A percentile compares a stretch with the other conserved stretches of the same genome.
phyloP scores from a whole-genome alignment of 2,888 invertebrate genomes.

The Frankliniella fusca region DNA sequence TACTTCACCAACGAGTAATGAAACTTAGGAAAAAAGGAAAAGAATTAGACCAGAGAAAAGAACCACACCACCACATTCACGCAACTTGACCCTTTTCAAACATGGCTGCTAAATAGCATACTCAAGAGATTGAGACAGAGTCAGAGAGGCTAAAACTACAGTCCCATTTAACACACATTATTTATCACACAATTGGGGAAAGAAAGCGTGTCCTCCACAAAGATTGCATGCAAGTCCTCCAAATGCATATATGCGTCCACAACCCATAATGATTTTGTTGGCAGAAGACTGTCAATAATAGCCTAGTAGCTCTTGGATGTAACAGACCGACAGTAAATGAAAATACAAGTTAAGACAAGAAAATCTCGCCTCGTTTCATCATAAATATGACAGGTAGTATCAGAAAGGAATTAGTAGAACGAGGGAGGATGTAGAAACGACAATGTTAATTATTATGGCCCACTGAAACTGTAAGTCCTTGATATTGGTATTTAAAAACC shows the following conservation, averaged over 20 bases:
- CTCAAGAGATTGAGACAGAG: slow-evolving; percentile 16
- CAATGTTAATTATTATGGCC: neutral
- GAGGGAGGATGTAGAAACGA: too few species aligned
- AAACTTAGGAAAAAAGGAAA: neutral
- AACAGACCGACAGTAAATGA: neutral
- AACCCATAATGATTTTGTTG: neutral
- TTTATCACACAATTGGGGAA: neutral
- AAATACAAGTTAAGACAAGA: neutral
- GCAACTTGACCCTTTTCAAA: slow-evolving; percentile 17
- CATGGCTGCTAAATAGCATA: slow-evolving; percentile 22
- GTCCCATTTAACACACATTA: neutral
- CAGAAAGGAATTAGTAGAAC: too few species aligned
- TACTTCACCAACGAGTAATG: too few species aligned
- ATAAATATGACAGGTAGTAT: too few species aligned
- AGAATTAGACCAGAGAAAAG: neutral
- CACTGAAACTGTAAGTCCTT: neutral
- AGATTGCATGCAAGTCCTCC: neutral
- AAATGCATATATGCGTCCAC: neutral
- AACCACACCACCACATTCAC: slow-evolving; percentile 17
- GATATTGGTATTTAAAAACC: neutral
- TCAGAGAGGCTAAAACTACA: slow-evolving; percentile 18
- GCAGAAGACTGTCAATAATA: neutral
- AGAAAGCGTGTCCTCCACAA: neutral
- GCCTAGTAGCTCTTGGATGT: neutral
- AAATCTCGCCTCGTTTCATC: too few species aligned